Percentiles rank a stretch among this genome's conserved stretches.
These are phyloP conservation scores for Xenopus tropicalis DNA, from an alignment of 2,113 vertebrate species.

Conservation along the genomic window DNA sequence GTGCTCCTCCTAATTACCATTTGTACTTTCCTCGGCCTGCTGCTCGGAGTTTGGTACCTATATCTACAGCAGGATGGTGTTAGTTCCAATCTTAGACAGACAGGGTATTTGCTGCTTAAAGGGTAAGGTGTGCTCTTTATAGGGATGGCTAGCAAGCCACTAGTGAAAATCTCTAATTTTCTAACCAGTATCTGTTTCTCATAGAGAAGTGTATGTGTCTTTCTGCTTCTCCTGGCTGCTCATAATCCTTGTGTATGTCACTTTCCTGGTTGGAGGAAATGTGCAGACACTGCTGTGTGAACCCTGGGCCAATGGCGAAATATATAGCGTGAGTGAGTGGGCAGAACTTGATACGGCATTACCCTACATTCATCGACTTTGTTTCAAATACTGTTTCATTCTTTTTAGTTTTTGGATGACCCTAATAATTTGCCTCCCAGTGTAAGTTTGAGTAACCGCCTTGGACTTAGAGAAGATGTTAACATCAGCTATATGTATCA, in stretches of 20 bases:
- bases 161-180: background rate
- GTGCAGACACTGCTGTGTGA: conserved; percentile 67
- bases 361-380: background rate
- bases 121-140: conserved; percentile 57
- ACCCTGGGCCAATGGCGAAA: conserved; percentile 66
- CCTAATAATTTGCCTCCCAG: conserved; percentile 59
- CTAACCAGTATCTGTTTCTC: background rate
- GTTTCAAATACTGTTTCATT: background rate
- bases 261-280: conserved; percentile 73
- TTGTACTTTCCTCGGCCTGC: conserved; percentile 64
- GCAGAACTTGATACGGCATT: background rate
- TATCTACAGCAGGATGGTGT: conserved; percentile 57
- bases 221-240: conserved; percentile 72
- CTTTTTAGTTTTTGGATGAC: conserved; percentile 67
- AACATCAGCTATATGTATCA: conserved; percentile 58
- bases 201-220: conserved; percentile 64
- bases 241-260: conserved; percentile 66
- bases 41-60: conserved; percentile 61
- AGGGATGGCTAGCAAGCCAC: background rate
- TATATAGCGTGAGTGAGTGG: conserved; percentile 63
- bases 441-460: conserved; percentile 57
- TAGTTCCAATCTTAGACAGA: conserved; percentile 55
- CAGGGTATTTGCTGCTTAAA: conserved; percentile 65
- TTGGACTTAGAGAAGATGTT: conserved; percentile 59
- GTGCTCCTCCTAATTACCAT: conserved; percentile 64